Base-by-base conservation (phyloP, 2,888 invertebrate genomes). In the Dysmachus trigonus region DNA sequence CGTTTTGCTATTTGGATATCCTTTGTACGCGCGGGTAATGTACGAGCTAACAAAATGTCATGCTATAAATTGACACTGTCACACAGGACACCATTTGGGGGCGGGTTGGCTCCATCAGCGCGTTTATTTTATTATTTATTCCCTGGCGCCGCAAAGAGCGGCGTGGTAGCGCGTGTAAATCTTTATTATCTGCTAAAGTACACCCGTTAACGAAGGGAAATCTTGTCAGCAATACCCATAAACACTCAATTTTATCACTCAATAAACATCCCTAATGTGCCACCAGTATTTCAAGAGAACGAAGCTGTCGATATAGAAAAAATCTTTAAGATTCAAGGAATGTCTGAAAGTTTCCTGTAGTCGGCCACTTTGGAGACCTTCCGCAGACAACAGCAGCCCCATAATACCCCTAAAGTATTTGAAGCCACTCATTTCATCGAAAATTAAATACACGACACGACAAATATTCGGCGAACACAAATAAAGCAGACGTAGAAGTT, bases 201-300 rank as follows among this genome's bases (percentile, higher is more conserved):
- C 30, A 38, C 76, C 86, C 62, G 79, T 81, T 71, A 81, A 86
- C 81, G 53, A 22, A 47, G 81, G 72, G 62, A 86, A 85, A 87
- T 87, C 86, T 86, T 87, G 87, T 87, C 87, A 87, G 85, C 87
- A 86, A 85, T 86, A 82, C 53, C 83, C 87, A 85, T 87, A 87
- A 87, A 87, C 87, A 87, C 87, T 87, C 87, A 86, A 87, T 87
- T 87, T 87, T 87, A 87, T 87, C 87, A 87, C 87, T 87, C 86
- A 82, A 87, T 87, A 87, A 86, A 87, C 77, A 85, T 86, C 72
- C 86, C 81, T 86, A 86, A 87, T 87, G 87, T 86, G 74, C 82
- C 81, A 72, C 72, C 71, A 72, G 84, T 73, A 86, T 72, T 51
- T 72, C 74, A 72, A 62, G 76, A 51, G 72, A 38, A 27, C 18